These are phyloP conservation scores for Grus americana DNA, from an alignment of 2,113 vertebrate species.

Conservation along the genomic window DNA sequence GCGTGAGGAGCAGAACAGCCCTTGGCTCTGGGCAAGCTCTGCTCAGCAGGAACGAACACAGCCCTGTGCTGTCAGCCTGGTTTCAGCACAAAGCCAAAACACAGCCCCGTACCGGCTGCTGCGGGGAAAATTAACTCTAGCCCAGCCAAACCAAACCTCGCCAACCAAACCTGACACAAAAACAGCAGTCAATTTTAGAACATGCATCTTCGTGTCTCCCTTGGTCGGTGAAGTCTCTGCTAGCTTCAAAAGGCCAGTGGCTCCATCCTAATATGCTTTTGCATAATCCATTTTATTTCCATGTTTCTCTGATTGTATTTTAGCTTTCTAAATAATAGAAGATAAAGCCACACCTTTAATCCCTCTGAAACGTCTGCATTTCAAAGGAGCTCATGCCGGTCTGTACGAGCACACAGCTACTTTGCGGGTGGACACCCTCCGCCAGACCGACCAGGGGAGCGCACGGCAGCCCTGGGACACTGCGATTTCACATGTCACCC, in stretches of 20 bases:
- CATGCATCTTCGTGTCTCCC: rapidly evolving
- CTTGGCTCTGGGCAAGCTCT: too few species aligned
- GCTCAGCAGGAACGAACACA: too few species aligned
- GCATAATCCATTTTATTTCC: not conserved
- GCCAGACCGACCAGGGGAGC: too few species aligned
- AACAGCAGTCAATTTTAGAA: not conserved
- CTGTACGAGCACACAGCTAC: not conserved
- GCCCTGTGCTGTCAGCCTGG: too few species aligned
- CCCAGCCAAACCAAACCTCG: not conserved
- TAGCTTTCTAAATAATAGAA: not conserved
- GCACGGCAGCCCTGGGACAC: not conserved
- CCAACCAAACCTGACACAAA: not conserved
- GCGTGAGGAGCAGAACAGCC: too few species aligned
- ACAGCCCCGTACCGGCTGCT: too few species aligned
- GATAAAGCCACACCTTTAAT: not conserved
- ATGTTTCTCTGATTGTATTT: not conserved
- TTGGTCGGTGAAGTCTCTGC: not conserved
- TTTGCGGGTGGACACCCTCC: rapidly evolving
- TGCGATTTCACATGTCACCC: not conserved
- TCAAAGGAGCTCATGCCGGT: not conserved
- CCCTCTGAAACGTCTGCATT: not conserved
- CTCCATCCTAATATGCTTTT: not conserved
- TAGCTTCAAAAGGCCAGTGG: not conserved
- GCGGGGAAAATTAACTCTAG: too few species aligned
- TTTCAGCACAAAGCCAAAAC: too few species aligned